Percentiles rank a stretch among this genome's conserved stretches.
Conservation (phyloP, 2,888 invertebrate genomes). For the Rugalucina vietnamica region DNA sequence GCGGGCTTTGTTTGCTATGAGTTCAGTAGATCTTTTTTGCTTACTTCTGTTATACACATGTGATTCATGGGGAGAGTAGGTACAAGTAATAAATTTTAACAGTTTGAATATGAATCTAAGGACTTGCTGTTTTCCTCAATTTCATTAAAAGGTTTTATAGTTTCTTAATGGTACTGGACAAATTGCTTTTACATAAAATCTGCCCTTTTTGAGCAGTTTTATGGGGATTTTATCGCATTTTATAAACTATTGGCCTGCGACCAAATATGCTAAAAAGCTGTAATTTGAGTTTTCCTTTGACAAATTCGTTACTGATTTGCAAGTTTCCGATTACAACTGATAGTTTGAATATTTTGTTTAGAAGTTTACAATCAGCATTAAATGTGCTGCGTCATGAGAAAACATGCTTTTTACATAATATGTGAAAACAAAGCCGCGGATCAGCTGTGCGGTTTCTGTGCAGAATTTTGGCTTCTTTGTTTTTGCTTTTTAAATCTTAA, state of each 20-base stretch:
- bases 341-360: constrained; percentile 22
- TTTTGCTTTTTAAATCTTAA: too few relatives aligned
- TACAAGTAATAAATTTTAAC: too few relatives aligned
- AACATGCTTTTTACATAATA: too few relatives aligned
- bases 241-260: neutral
- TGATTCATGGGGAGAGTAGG: too few relatives aligned
- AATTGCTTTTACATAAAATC: neutral
- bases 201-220: neutral
- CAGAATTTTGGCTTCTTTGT: constrained; percentile 9
- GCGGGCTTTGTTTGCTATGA: too few relatives aligned
- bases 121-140: neutral
- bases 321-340: neutral
- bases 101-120: too few relatives aligned
- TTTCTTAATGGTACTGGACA: neutral
- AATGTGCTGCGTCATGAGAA: neutral
- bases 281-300: neutral
- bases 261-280: neutral
- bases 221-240: neutral
- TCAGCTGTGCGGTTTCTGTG: too few relatives aligned
- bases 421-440: too few relatives aligned
- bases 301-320: neutral
- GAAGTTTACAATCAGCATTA: constrained; percentile 15
- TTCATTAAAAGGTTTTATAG: neutral
- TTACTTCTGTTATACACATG: too few relatives aligned
- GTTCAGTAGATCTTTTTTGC: too few relatives aligned